Evolutionary conservation across 2,113 vertebrate genomes (phyloP), one percentile per base, ranked within the genome.

Genomic region (Microcebus jonahi): DNA sequence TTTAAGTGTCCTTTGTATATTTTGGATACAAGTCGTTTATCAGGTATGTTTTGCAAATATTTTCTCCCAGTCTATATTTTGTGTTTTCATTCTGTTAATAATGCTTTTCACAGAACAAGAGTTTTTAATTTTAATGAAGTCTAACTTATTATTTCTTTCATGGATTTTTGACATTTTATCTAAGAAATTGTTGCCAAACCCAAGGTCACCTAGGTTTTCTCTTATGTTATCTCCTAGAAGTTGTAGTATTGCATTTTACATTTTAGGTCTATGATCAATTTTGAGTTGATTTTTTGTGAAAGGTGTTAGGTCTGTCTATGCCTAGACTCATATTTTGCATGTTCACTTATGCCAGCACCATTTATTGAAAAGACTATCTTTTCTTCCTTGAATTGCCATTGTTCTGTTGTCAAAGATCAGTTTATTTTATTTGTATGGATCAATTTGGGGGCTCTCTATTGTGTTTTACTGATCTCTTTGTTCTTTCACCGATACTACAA

Each of bases 281-380:
- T 79, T 96, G 71, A 85, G 71, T 84, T 88, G 29, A 50, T 36
- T 84, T 85, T 88, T 83, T 89, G 39, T 61, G n/a, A 83, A 88
- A 81, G 6, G 8, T 45, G 18, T 34, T 88, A 88, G 34, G 55
- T 57, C 18, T 57, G 8, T 39, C 39, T 23, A 2, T 88, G 7
- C 50, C 8, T 36, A 20, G 21, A 23, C 77, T 42, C 27, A 3
- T 65, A 81, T 75, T 92, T 89, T 15, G 20, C 25, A 48, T 42
- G 63, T 12, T 25, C 45, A 42, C 25, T 45, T 73, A 7, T 71
- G 42, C 18, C 21, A 34, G 27, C 10, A 36, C 20, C 11, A n/a
- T 75, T 63, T 29, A 5, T 63, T 70, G 50, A 82, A 88, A 48
- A n/a, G n/a, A 25, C 20, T 20, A 3, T 55, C 31, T 61, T 17